phyloP scores from a whole-genome alignment of 2,888 invertebrate species.

The Acronicta leporina region DNA sequence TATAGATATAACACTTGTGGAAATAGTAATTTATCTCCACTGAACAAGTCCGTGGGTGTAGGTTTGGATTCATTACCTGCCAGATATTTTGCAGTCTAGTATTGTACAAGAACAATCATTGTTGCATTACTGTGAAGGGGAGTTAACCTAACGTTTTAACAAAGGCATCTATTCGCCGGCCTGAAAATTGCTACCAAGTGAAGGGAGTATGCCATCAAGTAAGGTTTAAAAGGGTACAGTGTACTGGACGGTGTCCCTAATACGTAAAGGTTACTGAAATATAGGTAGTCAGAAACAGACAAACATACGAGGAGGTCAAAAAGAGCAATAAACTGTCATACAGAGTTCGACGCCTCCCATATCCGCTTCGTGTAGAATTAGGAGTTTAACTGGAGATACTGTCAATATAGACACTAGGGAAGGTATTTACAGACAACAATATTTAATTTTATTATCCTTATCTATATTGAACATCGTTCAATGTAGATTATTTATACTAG shows the following conservation, averaged over 20 bases:
- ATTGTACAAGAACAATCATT: too few relatives aligned
- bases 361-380: conserved; percentile 28
- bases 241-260: background rate
- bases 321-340: conserved; percentile 40
- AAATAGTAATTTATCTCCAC: too few relatives aligned
- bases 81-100: too few relatives aligned
- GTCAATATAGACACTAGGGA: conserved; percentile 15
- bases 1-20: too few relatives aligned
- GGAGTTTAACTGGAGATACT: conserved; percentile 7
- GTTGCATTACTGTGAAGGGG: too few relatives aligned
- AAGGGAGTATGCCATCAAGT: too few relatives aligned
- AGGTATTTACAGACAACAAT: background rate
- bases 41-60: too few relatives aligned
- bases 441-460: background rate
- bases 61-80: too few relatives aligned
- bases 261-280: background rate
- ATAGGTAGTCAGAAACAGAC: conserved; percentile 13
- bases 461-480: background rate
- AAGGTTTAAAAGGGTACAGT: too few relatives aligned
- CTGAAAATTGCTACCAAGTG: too few relatives aligned
- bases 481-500: background rate
- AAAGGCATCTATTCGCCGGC: too few relatives aligned
- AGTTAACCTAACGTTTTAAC: too few relatives aligned
- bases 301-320: conserved; percentile 39
- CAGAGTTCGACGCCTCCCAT: conserved; percentile 34